Evolutionary conservation across 1,140 invertebrate species (phyloP).

Genomic region (Coenobita brevimanus): DNA sequence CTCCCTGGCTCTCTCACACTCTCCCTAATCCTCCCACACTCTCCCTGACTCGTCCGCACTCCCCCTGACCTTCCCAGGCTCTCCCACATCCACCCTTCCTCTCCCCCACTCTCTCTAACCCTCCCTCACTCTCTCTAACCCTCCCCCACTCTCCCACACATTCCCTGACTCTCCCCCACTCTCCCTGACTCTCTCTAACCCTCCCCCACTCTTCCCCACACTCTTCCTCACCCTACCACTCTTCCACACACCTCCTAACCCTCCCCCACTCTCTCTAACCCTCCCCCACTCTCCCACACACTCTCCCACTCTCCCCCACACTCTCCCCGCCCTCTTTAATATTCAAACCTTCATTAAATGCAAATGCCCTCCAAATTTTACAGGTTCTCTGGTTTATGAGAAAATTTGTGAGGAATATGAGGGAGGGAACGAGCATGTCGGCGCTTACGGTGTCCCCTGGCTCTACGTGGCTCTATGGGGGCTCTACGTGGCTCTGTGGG

Average conservation of each 20-base stretch:
- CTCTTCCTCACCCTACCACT: neutral
- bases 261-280: constrained; percentile 14
- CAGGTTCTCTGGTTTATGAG: constrained; percentile 63
- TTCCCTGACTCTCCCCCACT: neutral
- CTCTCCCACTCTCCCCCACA: neutral
- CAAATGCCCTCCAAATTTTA: constrained; percentile 66
- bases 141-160: too few species aligned
- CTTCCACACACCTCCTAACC: neutral
- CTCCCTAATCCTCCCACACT: neutral
- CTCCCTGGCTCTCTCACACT: neutral
- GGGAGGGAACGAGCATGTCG: constrained; percentile 48
- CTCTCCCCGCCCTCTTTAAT: constrained; percentile 55
- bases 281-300: constrained; percentile 16
- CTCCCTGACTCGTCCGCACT: constrained; percentile 1
- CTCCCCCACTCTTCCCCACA: neutral
- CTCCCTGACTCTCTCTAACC: neutral
- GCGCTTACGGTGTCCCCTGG: constrained; percentile 38
- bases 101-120: neutral
- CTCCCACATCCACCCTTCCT: neutral
- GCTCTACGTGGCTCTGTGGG: neutral
- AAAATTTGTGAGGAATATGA: constrained; percentile 66
- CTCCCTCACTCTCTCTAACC: too few species aligned
- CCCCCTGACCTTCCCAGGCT: neutral
- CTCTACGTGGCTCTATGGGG: constrained; percentile 22
- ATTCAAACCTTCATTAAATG: constrained; percentile 67